Conservation (phyloP, 2,888 invertebrate species). For the Tetragonula carbonaria region DNA sequence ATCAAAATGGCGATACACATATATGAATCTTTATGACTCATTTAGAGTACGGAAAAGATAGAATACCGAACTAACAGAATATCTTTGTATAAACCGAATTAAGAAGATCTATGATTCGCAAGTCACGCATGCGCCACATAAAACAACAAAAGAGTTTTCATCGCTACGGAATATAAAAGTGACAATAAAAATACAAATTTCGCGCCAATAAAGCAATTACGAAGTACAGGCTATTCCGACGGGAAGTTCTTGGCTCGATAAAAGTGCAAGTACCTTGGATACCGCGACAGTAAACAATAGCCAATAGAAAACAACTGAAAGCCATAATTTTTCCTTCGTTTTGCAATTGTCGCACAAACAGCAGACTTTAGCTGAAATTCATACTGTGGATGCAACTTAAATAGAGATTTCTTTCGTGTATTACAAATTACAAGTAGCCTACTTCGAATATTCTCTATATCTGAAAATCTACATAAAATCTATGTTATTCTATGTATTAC, state of each 20-base stretch:
- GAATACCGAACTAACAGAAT: background rate
- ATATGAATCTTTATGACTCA: too few relatives aligned
- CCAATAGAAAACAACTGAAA: background rate
- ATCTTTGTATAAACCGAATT: too few relatives aligned
- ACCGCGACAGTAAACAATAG: conserved; percentile 2
- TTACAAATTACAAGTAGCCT: background rate
- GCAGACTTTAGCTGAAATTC: background rate
- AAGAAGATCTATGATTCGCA: too few relatives aligned
- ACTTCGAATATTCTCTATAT: background rate
- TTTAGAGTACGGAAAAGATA: background rate
- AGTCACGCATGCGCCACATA: background rate
- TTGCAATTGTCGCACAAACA: background rate
- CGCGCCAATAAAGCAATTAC: background rate
- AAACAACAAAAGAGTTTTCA: background rate
- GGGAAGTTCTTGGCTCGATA: background rate
- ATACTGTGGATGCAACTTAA: background rate
- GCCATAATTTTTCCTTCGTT: background rate
- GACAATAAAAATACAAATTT: background rate
- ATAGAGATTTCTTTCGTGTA: background rate
- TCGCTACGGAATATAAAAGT: accelerated
- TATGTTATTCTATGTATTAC: too few relatives aligned
- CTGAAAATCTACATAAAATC: too few relatives aligned
- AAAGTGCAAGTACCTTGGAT: background rate
- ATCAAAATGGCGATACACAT: background rate
- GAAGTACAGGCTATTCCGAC: background rate